Evolutionary conservation across 2,888 invertebrate genomes (phyloP), one percentile per base, ranked within the genome.

Genomic region (Heliconius erato): DNA sequence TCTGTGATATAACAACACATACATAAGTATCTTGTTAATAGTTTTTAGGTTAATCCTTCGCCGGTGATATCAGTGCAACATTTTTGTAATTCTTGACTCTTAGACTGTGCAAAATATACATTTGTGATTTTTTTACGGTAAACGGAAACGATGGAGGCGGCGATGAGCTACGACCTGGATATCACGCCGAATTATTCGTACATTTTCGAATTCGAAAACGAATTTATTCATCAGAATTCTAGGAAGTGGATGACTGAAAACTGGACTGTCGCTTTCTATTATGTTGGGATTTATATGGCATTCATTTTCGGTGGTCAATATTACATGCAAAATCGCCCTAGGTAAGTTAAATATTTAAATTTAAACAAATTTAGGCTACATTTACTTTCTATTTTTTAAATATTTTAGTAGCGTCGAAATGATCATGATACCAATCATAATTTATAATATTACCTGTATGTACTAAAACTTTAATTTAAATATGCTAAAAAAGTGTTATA

Each of bases 161-260:
- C 91, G 82, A 96, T 96, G 92, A 96, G 96, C 92, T 96, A 96
- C 90, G 93, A 94, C 88, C 89, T 96, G 91, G 96, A 95, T 88
- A 92, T 95, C 83, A 97, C 98, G 85, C 98, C 98, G 85, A 99
- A 99, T 95, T 99, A 99, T 94, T 98, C 99, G 72, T 98, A 98
- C 94, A 97, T 99, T 92, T 99, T 99, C 96, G 98, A 98, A 90
- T 99, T 99, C 91, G 99, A 99, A 96, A 98, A 98, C 92, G 98
- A 98, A 91, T 99, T 99, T 94, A 98, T 98, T 91, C 98, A 99
- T 91, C 97, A 98, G 89, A 97, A 98, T 88, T 98, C 98, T 88
- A 97, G 98, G 91, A 97, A 97, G 95, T 99, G 99, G 99, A 99
- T 99, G 99, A 97, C 98, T 87, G 97, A 98, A 89, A 98, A 99